Evolutionary conservation across 2,797 vertebrate species (phyloP), one percentile per base, ranked within the genome.

Genomic region (Rhadinocentrus ornatus): DNA sequence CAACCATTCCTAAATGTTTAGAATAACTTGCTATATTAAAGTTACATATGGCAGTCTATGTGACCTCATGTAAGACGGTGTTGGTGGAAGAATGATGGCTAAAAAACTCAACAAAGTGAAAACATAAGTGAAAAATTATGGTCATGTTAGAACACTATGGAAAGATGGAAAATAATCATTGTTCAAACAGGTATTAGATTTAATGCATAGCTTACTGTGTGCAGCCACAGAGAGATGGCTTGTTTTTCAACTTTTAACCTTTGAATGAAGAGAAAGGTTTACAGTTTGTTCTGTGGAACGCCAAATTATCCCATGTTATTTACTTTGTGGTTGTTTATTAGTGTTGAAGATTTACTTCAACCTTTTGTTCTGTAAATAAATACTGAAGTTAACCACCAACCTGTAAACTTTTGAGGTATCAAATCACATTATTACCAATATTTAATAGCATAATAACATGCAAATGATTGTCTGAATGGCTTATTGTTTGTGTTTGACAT

Each of bases 401-500:
- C 67, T 56, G 65, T 35, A 27, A 65, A 75, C 46, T 53, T 44
- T 16, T 24, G 16, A 37, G 26, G 6, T 37, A 1, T 1, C 32
- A 72, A 68, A 69, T 76, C 1, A 31, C 6, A 34, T 59, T 53
- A 48, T 61, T 55, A 59, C 18, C 27, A 59, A 4, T 46, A 54
- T 75, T 66, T 63, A 67, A 62, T 72, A 27, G 50, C 29, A 68
- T 34, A 48, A 12, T 62, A 62, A 72, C 26, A 24, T 72, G 70
- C 4, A 71, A 71, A 79, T 78, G 34, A 76, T 61, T 50, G 11
- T 54, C 39, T 50, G 37, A 10, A 54, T 58, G 29, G 62, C 56
- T 31, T 60, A 54, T 75, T 79, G 70, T 58, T 31, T 50, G 39
- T 75, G 78, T 84, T 75, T 73, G 66, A 48, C 69, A 48, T 24